These are phyloP conservation scores for Andricus quercusramuli DNA, from an alignment of 2,888 invertebrate genomes.

Conservation along the genomic window DNA sequence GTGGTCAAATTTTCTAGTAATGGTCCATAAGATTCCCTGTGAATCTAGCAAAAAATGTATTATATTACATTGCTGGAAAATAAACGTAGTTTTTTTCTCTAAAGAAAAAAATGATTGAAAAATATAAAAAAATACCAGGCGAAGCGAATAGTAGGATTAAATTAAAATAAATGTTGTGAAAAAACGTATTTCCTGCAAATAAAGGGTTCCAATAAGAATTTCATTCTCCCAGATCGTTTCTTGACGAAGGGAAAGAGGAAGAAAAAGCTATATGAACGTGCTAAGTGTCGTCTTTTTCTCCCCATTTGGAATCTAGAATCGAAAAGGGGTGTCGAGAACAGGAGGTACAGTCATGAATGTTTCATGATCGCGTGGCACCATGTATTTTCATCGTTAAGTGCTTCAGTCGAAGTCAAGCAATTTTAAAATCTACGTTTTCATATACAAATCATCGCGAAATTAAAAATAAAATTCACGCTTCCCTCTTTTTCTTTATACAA, in stretches of 20 bases:
- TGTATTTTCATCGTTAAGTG: neutral
- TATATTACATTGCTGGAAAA: too few species aligned
- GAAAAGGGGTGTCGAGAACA: constrained; percentile 33
- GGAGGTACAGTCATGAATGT: constrained; percentile 60
- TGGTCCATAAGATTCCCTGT: too few species aligned
- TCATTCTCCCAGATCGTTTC: neutral
- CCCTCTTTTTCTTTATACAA: neutral
- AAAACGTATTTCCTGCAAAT: neutral
- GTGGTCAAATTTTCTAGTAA: too few species aligned
- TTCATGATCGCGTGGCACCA: constrained; percentile 58
- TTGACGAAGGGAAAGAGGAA: neutral
- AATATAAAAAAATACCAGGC: too few species aligned
- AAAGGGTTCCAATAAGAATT: neutral
- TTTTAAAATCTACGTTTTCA: neutral
- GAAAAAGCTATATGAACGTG: neutral
- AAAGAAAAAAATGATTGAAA: too few species aligned
- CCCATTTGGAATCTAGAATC: constrained; percentile 41
- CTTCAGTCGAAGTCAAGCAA: neutral
- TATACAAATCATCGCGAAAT: neutral
- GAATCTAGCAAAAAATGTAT: too few species aligned
- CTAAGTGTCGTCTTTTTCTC: constrained; percentile 14
- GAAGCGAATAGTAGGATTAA: too few species aligned
- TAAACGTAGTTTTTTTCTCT: too few species aligned
- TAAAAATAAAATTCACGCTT: neutral
- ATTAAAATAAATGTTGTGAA: neutral